phyloP scores from a whole-genome alignment of 2,797 vertebrate genomes.

The Molothrus aeneus region DNA sequence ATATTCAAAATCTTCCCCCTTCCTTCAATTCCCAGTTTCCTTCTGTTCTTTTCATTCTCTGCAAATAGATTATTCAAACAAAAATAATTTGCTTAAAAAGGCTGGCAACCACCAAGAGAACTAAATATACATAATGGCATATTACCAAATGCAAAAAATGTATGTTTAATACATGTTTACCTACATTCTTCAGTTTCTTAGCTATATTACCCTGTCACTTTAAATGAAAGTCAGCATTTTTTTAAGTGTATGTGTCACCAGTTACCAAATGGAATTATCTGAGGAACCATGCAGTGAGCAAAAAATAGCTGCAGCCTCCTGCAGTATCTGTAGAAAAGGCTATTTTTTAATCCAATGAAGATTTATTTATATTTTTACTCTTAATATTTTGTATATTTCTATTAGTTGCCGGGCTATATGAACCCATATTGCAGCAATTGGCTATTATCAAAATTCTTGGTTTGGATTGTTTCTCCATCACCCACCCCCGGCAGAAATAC shows the following conservation, averaged over 20 bases:
- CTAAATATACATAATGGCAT: neutral
- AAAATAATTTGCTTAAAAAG: constrained; percentile 4
- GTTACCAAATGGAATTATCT: constrained; percentile 36
- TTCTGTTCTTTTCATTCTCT: neutral
- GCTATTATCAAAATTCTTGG: neutral
- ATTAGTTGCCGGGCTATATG: neutral
- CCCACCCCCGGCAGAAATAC: neutral
- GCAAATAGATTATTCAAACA: neutral
- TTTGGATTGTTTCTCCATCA: neutral
- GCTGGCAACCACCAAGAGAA: neutral
- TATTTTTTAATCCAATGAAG: neutral
- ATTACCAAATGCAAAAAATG: neutral
- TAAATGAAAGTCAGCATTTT: neutral
- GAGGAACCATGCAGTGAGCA: constrained; percentile 39
- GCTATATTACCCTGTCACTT: neutral
- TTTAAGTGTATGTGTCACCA: constrained; percentile 8
- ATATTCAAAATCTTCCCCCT: neutral
- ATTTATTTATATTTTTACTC: constrained; percentile 16
- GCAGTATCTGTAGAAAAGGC: neutral
- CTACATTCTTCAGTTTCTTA: neutral
- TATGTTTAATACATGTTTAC: neutral
- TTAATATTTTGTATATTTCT: neutral
- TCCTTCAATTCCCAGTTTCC: neutral
- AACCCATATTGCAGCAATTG: neutral
- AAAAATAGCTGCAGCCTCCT: constrained; percentile 47